Evolutionary conservation across 2,888 invertebrate species (phyloP), one percentile per base, ranked within the genome.

Genomic region (Ophion slaviceki): DNA sequence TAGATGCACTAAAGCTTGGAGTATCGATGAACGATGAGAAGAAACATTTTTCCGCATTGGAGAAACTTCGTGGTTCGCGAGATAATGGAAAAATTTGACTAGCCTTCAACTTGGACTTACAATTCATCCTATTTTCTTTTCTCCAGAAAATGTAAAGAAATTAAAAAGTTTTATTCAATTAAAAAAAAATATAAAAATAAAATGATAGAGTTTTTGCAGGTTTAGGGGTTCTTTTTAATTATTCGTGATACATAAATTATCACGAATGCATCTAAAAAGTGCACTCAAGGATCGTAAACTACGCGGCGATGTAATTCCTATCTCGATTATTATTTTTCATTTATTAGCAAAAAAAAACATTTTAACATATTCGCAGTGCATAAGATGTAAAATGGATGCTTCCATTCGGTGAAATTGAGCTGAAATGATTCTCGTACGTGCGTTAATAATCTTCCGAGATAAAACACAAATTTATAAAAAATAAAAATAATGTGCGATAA

Each of bases 401-500:
- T 17, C 45, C 2, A 28, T 2, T 32, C 62, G 45, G 24, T 75
- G 8, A n/a, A 62, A 45, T 20, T 28, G n/a, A 62, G 61, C 62
- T n/a, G 40, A 45, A 28, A 75, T 28, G 24, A n/a, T 45, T 28
- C 62, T 7, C 40, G 24, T 10, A 62, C 4, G 24, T 32, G 47
- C 76, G 28, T n/a, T 66, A 28, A 75, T 66, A 53, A 36, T 66
- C 2, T 66, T 74, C 36, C 61, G 40, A 36, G 17, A n/a, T 20
- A 45, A 5, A 24, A 32, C 17, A 70, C 32, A 68, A 59, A 74
- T 68, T 64, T 67, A 76, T 57, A 47, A 28, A 66, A 57, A 32
- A 61, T 45, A 62, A 59, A 61, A 68, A 80, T 59, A 77, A 53
- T 32, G 11, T 11, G 67, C 53, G 61, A 82, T 82, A 66, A 82